Evolutionary conservation across 2,113 vertebrate species (phyloP), one percentile per base, ranked within the genome.

Genomic region (Mustela lutreola): DNA sequence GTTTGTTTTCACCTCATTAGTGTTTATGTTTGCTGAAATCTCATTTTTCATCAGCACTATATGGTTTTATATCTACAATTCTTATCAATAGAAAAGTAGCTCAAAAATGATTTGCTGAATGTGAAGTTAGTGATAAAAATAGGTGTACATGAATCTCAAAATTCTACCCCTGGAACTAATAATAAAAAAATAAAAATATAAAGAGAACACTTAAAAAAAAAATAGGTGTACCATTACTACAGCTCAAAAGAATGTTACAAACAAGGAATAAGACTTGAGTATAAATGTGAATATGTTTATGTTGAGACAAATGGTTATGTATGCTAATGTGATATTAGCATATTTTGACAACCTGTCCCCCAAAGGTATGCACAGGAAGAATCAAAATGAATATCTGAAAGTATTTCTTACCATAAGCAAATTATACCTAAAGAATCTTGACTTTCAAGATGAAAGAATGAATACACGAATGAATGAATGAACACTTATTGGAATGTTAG

Each of bases 41-140:
- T 70, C 11, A 12, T 36, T 89, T 95, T 60, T 53, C 11, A 42
- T 60, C 33, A 16, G 91, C 48, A 53, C 80, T 80, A 21, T 45
- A 8, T 73, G 56, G 2, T 7, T 85, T 79, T 53, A 33, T 42
- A 11, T 67, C 16, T 56, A 31, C 16, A 56, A 28, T 81, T 76
- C 58, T 93, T 36, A 60, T 65, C 78, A 90, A 45, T 56, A 48
- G 45, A 62, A 63, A 58, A 36, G 28, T 76, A 73, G 63, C 71
- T 97, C 50, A 56, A 39, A 92, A 78, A 12, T 65, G 22, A 92
- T 71, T 89, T 85, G 26, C 9, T 65, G 70, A 76, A 19, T 81
- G 78, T 36, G 84, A 76, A 60, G 36, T 93, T 84, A 48, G 60
- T 53, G 42, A 53, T 82, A 53, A 89, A 65, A 91, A 92, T 83